These are phyloP conservation scores for Probosciger aterrimus DNA, from an alignment of 2,113 vertebrate genomes.

Conservation along the genomic window DNA sequence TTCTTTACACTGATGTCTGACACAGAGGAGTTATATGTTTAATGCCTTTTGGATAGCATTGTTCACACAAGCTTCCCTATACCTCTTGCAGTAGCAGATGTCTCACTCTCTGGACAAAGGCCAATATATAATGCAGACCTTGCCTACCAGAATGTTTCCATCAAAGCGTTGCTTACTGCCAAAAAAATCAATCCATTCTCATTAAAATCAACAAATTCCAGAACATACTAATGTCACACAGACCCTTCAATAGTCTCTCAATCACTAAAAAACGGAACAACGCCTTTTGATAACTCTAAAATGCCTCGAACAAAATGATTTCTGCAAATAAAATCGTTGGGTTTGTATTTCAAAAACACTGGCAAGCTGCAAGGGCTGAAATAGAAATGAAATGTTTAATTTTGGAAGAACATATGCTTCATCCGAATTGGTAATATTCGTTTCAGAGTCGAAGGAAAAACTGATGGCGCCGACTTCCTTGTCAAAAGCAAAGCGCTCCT, in stretches of 20 bases:
- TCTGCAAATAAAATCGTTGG: neutral
- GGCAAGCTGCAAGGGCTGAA: constrained; percentile 44
- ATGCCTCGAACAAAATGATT: neutral
- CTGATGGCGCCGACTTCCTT: neutral
- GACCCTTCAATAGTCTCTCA: neutral
- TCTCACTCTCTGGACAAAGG: neutral
- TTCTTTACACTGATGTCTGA: neutral
- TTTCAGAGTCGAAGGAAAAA: neutral
- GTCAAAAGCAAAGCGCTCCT: neutral
- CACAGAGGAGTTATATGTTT: neutral
- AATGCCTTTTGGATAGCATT: neutral
- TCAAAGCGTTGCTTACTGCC: neutral
- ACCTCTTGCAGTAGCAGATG: neutral
- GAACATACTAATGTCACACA: neutral
- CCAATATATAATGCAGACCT: neutral
- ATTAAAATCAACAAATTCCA: neutral
- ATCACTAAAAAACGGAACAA: neutral
- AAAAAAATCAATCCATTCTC: neutral
- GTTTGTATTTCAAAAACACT: constrained; percentile 16
- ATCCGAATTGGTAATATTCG: constrained; percentile 16
- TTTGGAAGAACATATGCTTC: constrained; percentile 54
- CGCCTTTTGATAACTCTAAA: neutral
- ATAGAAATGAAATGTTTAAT: constrained; percentile 58
- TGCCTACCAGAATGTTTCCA: neutral
- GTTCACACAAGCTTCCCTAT: neutral